Evolutionary conservation across 2,797 vertebrate species (phyloP), one percentile per base, ranked within the genome.

Genomic region (Smutsia gigantea): DNA sequence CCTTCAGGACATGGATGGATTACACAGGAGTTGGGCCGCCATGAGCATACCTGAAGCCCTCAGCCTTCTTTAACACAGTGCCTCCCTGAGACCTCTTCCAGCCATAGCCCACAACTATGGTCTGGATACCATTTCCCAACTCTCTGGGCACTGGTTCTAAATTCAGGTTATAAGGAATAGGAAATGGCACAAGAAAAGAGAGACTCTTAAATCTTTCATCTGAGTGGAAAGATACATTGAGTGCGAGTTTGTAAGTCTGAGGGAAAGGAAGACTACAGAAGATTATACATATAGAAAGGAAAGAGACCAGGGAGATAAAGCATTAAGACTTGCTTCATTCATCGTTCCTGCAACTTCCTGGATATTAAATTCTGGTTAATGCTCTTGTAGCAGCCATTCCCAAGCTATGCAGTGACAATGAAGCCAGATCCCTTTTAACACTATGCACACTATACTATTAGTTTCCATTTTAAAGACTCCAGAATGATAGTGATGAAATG

Each of bases 381-480:
- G 64, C 19, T 29, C 6, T 71, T 51, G 81, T 46, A 78, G 55
- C 74, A 90, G 46, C 53, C 69, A 75, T 87, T 90, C 63, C 55
- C 51, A 84, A 85, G 57, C 51, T 57, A 55, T 4, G 6, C 0
- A 59, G 90, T 1, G 29, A 34, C 25, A 8, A 2, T 13, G 57
- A 86, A 75, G 88, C 49, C 69, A 82, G 93, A 59, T 92, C 46
- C 68, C 49, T 66, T 93, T 59, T 53, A 95, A 96, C 61, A 55
- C 12, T 49, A 87, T 42, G 66, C 49, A 95, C 59, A 84, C 34
- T 63, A n/a, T 31, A 90, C 46, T 88, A 95, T 92, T 3, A 96
- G 84, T 97, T 97, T 97, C 95, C 90, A 96, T 96, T 93, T 96
- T 87, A 66, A 93, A 87, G 92, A 53, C 49, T 61, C 49, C 59